Conservation (phyloP, 35 echinoderm and acorn worm species). For the Apostichopus californicus region DNA sequence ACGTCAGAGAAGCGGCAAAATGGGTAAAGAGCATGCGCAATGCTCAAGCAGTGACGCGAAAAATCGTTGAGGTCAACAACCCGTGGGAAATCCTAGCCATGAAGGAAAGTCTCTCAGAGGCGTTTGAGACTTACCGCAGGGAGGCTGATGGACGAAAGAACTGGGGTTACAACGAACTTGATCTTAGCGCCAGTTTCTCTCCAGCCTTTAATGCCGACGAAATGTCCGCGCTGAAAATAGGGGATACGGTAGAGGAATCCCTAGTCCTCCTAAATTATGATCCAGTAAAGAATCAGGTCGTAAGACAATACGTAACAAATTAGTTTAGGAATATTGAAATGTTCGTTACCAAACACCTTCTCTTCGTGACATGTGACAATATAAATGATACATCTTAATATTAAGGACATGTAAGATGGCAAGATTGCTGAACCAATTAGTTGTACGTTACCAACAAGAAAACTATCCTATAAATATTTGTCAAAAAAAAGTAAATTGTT, state of each 20-base stretch:
- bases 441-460: no score
- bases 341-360: no score
- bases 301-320: slow-evolving; percentile 3
- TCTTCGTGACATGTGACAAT: no score
- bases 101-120: background rate
- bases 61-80: slow-evolving; percentile 41
- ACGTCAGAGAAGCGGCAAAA: background rate
- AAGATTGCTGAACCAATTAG: background rate
- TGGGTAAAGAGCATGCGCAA: slow-evolving; percentile 34
- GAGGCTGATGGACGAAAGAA: slow-evolving; percentile 21
- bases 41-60: background rate
- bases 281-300: slow-evolving; percentile 6
- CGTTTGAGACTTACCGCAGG: background rate
- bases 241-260: slow-evolving; percentile 42
- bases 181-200: slow-evolving; percentile 28
- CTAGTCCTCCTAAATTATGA: slow-evolving; percentile 32
- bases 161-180: slow-evolving; percentile 23
- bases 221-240: background rate
- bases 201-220: background rate
- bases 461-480: no score
- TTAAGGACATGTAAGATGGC: no score
- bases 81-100: slow-evolving; percentile 39
- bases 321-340: background rate
- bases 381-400: no score
- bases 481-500: no score